phyloP scores from a whole-genome alignment of 2,888 invertebrate genomes.

The Plagodis dolabraria region DNA sequence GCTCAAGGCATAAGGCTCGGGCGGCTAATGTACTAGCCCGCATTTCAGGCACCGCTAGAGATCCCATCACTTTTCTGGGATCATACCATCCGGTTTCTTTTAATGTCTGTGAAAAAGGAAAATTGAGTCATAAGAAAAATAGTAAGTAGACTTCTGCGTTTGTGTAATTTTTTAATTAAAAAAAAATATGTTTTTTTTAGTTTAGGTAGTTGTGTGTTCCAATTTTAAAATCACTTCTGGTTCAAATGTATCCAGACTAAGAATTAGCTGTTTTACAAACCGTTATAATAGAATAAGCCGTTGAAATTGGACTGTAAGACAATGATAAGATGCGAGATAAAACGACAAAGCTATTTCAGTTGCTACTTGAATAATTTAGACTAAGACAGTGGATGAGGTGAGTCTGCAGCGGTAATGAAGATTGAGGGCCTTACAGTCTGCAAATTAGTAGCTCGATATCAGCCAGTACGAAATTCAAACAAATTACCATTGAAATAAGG shows the following conservation, averaged over 20 bases:
- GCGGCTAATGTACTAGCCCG: slow-evolving; percentile 76
- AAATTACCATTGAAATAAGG: too few species aligned
- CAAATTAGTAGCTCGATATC: slow-evolving; percentile 9
- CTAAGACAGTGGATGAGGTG: slow-evolving; percentile 22
- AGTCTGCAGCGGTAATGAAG: slow-evolving; percentile 20
- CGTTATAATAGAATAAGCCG: too few species aligned
- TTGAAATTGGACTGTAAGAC: too few species aligned
- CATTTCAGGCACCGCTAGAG: slow-evolving; percentile 76
- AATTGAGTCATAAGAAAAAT: too few species aligned
- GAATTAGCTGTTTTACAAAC: too few species aligned
- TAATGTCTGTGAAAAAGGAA: slow-evolving; percentile 57
- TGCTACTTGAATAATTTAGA: slow-evolving; percentile 35
- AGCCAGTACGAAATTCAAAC: neutral
- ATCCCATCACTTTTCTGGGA: slow-evolving; percentile 68
- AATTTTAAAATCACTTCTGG: neutral
- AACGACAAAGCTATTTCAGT: slow-evolving; percentile 12
- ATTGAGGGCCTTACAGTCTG: slow-evolving; percentile 12
- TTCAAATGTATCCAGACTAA: slow-evolving; percentile 1
- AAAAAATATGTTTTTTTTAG: too few species aligned
- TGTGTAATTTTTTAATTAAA: too few species aligned
- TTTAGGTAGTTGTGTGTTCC: too few species aligned
- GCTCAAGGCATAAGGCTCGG: slow-evolving; percentile 68
- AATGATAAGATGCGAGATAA: too few species aligned
- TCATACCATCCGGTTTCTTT: slow-evolving; percentile 77
- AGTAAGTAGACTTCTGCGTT: too few species aligned